Conservation (phyloP, 2,113 vertebrate genomes). For the Chionomys nivalis region DNA sequence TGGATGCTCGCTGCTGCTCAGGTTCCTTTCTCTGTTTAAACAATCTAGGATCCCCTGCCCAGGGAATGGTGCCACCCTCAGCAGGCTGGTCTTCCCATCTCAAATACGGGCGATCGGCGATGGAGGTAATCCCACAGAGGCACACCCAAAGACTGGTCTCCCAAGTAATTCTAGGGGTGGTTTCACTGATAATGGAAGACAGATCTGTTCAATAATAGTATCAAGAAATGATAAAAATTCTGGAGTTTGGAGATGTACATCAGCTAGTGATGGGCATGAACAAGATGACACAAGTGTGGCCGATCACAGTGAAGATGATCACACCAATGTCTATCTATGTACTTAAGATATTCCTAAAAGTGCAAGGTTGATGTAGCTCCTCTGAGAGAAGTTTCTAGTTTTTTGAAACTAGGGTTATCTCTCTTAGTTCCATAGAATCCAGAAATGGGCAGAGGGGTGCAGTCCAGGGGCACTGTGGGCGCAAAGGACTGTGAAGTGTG, state of each 20-base stretch:
- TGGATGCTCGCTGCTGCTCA: too few relatives aligned
- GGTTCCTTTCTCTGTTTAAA: neutral
- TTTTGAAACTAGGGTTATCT: neutral
- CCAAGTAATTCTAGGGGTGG: neutral
- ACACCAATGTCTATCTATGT: neutral
- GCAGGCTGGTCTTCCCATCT: neutral
- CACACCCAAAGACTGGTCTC: neutral
- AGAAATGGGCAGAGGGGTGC: neutral
- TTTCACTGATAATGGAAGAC: neutral
- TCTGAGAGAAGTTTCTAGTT: neutral
- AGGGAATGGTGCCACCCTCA: neutral
- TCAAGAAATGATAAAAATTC: neutral
- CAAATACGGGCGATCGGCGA: neutral
- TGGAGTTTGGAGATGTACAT: neutral
- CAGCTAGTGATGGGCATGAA: neutral
- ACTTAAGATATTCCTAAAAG: neutral
- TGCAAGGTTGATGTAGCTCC: neutral
- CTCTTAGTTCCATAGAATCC: neutral
- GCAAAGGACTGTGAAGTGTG: neutral
- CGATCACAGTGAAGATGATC: neutral
- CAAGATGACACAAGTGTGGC: neutral
- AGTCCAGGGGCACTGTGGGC: neutral
- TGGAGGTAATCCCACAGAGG: neutral
- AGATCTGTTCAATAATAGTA: neutral
- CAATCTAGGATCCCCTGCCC: neutral